Percentiles rank a stretch among this genome's conserved stretches.
phyloP scores from a whole-genome alignment of 2,888 invertebrate genomes.

The Neocrepidodera transversa region DNA sequence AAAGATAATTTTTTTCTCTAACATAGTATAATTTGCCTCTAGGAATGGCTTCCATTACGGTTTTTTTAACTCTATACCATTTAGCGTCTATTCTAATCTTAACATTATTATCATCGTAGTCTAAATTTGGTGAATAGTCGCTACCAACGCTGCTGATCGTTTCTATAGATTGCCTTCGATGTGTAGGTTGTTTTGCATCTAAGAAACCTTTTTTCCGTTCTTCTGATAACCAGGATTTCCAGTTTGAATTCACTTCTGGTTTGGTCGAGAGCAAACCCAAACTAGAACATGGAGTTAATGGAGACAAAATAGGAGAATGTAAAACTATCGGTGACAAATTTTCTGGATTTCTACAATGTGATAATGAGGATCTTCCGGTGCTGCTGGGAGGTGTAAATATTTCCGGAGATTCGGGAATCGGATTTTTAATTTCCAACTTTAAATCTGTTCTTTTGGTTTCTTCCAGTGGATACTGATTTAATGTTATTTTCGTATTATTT shows the following conservation, averaged over 20 bases:
- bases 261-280: background rate
- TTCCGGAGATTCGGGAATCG: slow-evolving; percentile 6
- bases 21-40: slow-evolving; percentile 47
- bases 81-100: slow-evolving; percentile 33
- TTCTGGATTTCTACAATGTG: background rate
- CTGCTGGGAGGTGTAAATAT: background rate
- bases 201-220: slow-evolving; percentile 25
- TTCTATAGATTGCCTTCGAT: slow-evolving; percentile 32
- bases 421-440: background rate
- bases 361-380: background rate
- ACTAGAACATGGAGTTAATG: slow-evolving; percentile 2
- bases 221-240: slow-evolving; percentile 29
- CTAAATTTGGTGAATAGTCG: slow-evolving; percentile 26
- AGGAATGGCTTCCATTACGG: slow-evolving; percentile 36
- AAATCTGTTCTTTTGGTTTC: background rate
- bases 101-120: slow-evolving; percentile 17
- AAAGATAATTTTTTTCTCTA: slow-evolving; percentile 42
- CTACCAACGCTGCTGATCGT: slow-evolving; percentile 33
- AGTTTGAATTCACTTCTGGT: slow-evolving; percentile 9
- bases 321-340: background rate
- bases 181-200: background rate
- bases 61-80: slow-evolving; percentile 30
- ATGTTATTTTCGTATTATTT: background rate
- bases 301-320: slow-evolving; percentile 6
- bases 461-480: background rate